These are phyloP conservation scores for Saccostrea glomerata DNA, from an alignment of 1,140 invertebrate genomes.

Conservation along the genomic window DNA sequence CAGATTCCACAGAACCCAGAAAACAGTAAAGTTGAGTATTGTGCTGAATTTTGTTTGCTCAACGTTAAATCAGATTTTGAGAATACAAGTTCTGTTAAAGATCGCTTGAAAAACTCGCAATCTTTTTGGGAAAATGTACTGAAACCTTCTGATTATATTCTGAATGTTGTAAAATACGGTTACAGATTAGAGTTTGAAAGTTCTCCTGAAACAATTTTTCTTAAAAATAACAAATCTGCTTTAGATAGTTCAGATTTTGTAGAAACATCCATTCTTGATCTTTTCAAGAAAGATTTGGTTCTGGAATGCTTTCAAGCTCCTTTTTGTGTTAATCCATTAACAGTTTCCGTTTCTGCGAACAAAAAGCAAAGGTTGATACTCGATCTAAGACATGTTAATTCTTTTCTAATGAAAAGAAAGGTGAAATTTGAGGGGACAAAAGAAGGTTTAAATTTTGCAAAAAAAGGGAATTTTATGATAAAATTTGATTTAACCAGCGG, in stretches of 20 bases:
- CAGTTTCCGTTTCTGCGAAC: neutral
- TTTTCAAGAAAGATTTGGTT: neutral
- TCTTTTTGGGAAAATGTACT: conserved; percentile 33
- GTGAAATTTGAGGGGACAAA: neutral
- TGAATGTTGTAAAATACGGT: conserved; percentile 27
- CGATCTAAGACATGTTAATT: neutral
- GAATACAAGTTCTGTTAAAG: neutral
- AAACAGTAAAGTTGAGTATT: conserved; percentile 2
- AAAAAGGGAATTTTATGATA: neutral
- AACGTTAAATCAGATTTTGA: neutral
- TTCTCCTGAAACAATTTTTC: neutral
- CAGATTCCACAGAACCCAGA: neutral
- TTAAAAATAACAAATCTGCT: conserved; percentile 35
- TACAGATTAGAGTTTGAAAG: conserved; percentile 40
- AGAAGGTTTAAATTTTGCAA: neutral
- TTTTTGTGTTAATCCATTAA: neutral
- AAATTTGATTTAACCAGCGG: neutral
- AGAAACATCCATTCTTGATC: too few species aligned
- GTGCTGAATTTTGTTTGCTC: neutral
- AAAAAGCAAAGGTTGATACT: neutral
- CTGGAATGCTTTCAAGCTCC: neutral
- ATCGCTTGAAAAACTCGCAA: conserved; percentile 9
- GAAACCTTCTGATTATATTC: conserved; percentile 37
- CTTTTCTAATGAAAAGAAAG: neutral
- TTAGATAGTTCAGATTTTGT: neutral